phyloP scores from a whole-genome alignment of 1,140 invertebrate genomes.

The Metaphire vulgaris region DNA sequence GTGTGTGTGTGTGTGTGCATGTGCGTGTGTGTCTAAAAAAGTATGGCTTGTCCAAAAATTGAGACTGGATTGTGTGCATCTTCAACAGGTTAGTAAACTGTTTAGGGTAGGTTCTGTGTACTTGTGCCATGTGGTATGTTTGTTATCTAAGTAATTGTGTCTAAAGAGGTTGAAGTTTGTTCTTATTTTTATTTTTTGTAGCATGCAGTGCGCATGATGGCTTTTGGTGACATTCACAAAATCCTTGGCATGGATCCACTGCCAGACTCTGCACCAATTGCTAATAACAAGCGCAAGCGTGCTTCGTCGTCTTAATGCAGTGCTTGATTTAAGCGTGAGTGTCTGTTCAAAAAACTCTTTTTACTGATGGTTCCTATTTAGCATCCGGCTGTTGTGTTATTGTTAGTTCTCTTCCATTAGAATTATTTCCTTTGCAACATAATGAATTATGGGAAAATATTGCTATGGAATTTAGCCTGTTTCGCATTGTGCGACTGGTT shows the following conservation, averaged over 20 bases:
- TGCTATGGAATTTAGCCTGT: neutral
- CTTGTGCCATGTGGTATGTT: neutral
- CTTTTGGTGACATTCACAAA: slow-evolving; percentile 94
- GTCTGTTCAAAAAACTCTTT: neutral
- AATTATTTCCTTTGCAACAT: neutral
- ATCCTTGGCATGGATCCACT: slow-evolving; percentile 49
- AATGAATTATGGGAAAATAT: neutral
- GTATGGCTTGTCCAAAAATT: neutral
- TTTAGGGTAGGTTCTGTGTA: neutral
- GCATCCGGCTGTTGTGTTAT: neutral
- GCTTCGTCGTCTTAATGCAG: neutral
- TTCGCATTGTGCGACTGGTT: no score
- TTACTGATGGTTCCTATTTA: no score
- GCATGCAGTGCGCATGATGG: slow-evolving; percentile 83
- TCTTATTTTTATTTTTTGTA: slow-evolving; percentile 53
- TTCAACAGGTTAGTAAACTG: no score
- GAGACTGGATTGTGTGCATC: no score
- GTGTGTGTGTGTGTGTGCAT: slow-evolving; percentile 7
- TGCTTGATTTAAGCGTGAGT: neutral
- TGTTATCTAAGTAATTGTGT: neutral
- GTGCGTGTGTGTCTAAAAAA: neutral
- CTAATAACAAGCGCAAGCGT: neutral
- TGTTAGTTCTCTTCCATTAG: neutral
- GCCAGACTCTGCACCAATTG: neutral
- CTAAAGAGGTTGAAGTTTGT: neutral